Percentiles rank a stretch among this genome's conserved stretches.
These are phyloP conservation scores for Triplophysa bombifrons DNA, from an alignment of 2,797 vertebrate genomes.

Conservation along the genomic window DNA sequence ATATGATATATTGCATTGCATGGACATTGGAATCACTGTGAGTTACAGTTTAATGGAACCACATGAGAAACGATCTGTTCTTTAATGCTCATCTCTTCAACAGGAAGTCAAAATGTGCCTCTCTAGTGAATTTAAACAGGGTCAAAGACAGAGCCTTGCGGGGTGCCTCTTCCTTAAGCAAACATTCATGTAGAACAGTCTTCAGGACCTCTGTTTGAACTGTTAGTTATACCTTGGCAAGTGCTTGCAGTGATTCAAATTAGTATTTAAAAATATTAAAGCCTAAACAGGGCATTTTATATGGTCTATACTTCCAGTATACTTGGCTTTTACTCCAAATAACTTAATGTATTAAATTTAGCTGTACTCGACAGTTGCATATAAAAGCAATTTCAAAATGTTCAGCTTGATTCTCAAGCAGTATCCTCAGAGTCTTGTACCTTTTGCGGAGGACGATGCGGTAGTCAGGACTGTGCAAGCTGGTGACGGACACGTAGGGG, in stretches of 20 bases:
- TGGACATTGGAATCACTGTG: background rate
- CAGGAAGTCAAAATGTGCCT: slow-evolving; percentile 14
- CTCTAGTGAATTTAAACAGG: background rate
- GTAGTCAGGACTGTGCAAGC: slow-evolving; percentile 88
- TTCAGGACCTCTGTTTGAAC: background rate
- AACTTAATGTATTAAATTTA: background rate
- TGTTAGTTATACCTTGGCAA: background rate
- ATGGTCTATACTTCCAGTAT: too few relatives aligned
- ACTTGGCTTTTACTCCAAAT: background rate
- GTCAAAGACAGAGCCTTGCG: background rate
- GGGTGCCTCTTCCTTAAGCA: slow-evolving; percentile 16
- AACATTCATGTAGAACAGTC: background rate
- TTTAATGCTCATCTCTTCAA: background rate
- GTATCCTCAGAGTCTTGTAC: slow-evolving; percentile 68
- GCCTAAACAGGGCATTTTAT: background rate
- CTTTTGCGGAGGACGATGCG: slow-evolving; percentile 96
- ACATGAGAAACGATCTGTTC: background rate
- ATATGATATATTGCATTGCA: background rate
- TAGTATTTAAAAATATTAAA: background rate
- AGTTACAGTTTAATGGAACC: background rate
- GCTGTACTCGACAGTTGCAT: background rate
- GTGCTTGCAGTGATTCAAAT: background rate
- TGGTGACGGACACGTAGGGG: slow-evolving; percentile 95
- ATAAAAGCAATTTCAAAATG: background rate
- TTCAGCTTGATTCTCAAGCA: background rate